Evolutionary conservation across 2,113 vertebrate genomes (phyloP), one percentile per base, ranked within the genome.

Genomic region (Erythrocercus mccallii): DNA sequence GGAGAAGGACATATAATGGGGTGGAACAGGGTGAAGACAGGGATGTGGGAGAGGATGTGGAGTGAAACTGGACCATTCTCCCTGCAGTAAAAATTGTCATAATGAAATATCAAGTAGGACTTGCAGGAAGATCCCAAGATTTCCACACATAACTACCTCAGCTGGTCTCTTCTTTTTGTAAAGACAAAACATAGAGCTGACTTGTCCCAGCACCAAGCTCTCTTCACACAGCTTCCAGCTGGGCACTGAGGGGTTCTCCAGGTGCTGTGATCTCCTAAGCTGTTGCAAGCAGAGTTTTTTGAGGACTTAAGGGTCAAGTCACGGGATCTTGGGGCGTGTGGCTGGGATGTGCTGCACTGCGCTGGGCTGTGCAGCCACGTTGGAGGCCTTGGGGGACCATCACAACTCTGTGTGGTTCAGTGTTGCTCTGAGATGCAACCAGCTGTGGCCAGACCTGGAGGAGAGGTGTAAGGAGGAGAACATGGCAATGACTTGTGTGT

Each of bases 181-280:
- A 64, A 33, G 35, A 40, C 44, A 60, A 12, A 78, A 47, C 28
- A 20, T 0, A 13, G 64, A 17, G 31, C 35, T 81, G 70, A 27
- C 22, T 44, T 40, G 44, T 69, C 35, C 15, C 7, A 64, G 65
- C 44, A 35, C 21, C 0, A 15, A 74, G 65, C 37, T 74, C 54
- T 65, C 38, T 25, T 64, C 11, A 22, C 54, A 11, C 40, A 53
- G 74, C 82, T 74, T n/a, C 77, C 64, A 53, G 58, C 50, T 57
- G 42, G 74, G 58, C 73, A 38, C 47, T 3, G 10, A 25, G 71
- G 78, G 61, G n/a, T 85, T 47, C 66, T 79, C 37, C 70, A 51
- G 48, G n/a, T 53, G 57, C 4, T 3, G 61, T 0, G 0, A 17
- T 64, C 31, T 25, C 80, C 0, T 0, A 64, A 50, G 72, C 15